Evolutionary conservation across 2,888 invertebrate genomes (phyloP), one percentile per base, ranked within the genome.

Genomic region (Nomada hirtipes): DNA sequence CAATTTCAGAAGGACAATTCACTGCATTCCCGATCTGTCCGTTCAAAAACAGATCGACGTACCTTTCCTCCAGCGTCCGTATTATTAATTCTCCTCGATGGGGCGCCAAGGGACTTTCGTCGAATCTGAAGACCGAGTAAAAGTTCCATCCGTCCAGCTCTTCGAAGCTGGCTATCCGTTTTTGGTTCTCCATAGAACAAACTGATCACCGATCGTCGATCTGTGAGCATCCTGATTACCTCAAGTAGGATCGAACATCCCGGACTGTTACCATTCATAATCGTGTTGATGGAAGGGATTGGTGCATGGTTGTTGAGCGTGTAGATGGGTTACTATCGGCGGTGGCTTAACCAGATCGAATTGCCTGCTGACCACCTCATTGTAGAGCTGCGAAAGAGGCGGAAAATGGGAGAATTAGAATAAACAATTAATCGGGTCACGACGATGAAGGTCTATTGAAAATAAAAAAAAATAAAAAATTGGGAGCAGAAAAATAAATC

Each of bases 271-370:
- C 94, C 94, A 94, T 84, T 94, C 93, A 84, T 94, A 94, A 71
- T 92, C 90, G 83, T 93, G 92, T 76, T 94, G 92, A 89, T 90
- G 92, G 88, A 91, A 93, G 72, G 91, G 93, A 86, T 93, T 93
- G 80, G 93, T 93, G 85, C 91, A 92, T 70, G 94, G 94, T 83
- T 94, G 94, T 89, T 94, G 94, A 84, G 92, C 92, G 89, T 94
- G 94, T 70, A 94, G 89, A 83, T 92, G 92, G 69, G 93, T 94
- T 57, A 90, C 88, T 70, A 92, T 88, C 23, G 90, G 91, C 64
- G 91, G 91, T 76, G 91, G 89, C 75, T 92, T 94, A 63, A 85
- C 85, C 59, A 91, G 76, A 59, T 92, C 90, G 70, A 85, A 90
- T 74, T 93, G 91, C 50, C 85, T 87, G 69, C 89, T 89, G 26